Conservation (phyloP, 2,113 vertebrate species). For the Cranoglanis bouderius region DNA sequence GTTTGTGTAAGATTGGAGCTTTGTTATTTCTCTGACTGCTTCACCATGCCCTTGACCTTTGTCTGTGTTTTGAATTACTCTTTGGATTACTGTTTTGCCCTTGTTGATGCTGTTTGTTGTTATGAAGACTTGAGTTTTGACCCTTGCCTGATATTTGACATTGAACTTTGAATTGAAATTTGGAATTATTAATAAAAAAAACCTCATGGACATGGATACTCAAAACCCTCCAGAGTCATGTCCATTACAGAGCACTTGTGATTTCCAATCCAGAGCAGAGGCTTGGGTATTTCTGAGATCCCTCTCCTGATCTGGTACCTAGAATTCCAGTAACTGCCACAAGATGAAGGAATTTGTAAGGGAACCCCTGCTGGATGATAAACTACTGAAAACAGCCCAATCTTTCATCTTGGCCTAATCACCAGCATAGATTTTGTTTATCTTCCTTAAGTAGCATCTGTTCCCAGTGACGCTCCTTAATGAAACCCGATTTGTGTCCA, state of each 20-base stretch:
- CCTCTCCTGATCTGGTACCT: constrained; percentile 22
- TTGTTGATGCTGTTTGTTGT: background rate
- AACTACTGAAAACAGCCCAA: constrained; percentile 52
- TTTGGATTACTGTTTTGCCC: background rate
- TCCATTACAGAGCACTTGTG: background rate
- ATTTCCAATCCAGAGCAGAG: constrained; percentile 40
- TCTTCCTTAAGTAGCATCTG: constrained; percentile 62
- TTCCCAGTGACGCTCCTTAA: constrained; percentile 46
- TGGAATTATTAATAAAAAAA: background rate
- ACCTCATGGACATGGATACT: background rate
- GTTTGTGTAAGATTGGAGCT: background rate
- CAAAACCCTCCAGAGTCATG: background rate
- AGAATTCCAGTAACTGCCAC: constrained; percentile 42
- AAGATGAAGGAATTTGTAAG: constrained; percentile 30
- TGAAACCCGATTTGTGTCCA: constrained; percentile 51
- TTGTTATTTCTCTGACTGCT: background rate
- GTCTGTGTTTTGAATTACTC: background rate
- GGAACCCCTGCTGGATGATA: constrained; percentile 33
- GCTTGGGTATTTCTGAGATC: constrained; percentile 12
- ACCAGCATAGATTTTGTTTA: constrained; percentile 55
- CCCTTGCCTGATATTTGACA: background rate
- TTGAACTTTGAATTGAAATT: background rate
- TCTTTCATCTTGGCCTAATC: constrained; percentile 56
- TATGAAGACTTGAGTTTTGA: background rate
- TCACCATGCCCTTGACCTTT: background rate